These are phyloP conservation scores for Bufotes viridis DNA, from an alignment of 2,797 vertebrate species.

Conservation along the genomic window DNA sequence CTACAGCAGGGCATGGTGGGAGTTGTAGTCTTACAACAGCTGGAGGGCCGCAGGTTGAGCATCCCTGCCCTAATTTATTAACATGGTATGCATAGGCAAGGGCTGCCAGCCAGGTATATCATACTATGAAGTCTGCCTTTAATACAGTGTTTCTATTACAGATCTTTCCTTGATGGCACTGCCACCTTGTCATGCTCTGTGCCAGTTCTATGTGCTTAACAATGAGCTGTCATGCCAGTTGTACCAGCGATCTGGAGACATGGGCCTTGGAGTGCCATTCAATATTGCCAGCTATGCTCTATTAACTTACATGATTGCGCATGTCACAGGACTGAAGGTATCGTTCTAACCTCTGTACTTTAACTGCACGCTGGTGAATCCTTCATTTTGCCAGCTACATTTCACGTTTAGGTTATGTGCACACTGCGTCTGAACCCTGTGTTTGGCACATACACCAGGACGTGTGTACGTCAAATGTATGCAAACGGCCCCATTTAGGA, in stretches of 20 bases:
- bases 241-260: conserved; percentile 95
- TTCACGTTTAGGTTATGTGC: too few relatives aligned
- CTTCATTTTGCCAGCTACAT: too few relatives aligned
- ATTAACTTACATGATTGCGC: conserved; percentile 97
- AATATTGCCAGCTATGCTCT: conserved; percentile 97
- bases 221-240: conserved; percentile 95
- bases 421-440: too few relatives aligned
- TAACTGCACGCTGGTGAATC: neutral
- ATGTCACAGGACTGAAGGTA: conserved; percentile 92
- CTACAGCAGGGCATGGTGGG: too few relatives aligned
- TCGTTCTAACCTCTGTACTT: neutral
- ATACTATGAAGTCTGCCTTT: neutral
- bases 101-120: neutral
- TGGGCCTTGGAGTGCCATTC: conserved; percentile 97
- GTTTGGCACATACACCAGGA: neutral
- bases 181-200: conserved; percentile 93
- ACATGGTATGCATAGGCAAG: neutral
- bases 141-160: conserved; percentile 64
- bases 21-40: too few relatives aligned
- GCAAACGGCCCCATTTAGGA: neutral
- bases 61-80: too few relatives aligned
- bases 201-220: conserved; percentile 92
- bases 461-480: neutral
- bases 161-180: conserved; percentile 92
- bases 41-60: too few relatives aligned